Percentiles rank a stretch among this genome's conserved stretches.
phyloP scores from a whole-genome alignment of 2,113 vertebrate species.

The Tragelaphus strepsiceros region DNA sequence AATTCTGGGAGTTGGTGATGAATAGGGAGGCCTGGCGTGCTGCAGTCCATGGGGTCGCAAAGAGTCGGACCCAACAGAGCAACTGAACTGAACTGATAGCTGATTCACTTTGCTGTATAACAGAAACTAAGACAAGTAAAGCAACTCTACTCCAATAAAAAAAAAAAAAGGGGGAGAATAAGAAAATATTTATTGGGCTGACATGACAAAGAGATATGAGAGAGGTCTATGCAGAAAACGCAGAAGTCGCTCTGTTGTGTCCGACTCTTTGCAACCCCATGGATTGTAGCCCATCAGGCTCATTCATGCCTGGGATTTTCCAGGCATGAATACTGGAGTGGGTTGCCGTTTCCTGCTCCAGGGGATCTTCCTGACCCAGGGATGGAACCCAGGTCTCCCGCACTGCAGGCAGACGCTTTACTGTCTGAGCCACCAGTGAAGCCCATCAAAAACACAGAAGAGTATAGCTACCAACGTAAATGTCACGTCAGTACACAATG shows the following conservation, averaged over 20 bases:
- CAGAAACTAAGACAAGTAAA: neutral
- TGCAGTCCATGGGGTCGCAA: rapidly evolving
- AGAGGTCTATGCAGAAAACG: neutral
- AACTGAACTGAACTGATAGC: neutral
- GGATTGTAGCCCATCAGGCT: too few species aligned
- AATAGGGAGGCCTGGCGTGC: neutral
- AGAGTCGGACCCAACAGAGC: neutral
- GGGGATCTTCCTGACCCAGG: too few species aligned
- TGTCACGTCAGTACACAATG: neutral
- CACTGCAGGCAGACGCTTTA: too few species aligned
- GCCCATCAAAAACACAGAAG: too few species aligned
- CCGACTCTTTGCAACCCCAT: too few species aligned
- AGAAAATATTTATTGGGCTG: neutral
- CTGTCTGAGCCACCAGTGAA: too few species aligned
- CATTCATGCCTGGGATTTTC: too few species aligned
- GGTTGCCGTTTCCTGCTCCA: too few species aligned
- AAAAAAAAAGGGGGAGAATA: neutral
- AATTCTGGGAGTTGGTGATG: neutral
- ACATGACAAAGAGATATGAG: neutral
- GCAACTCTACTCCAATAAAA: neutral
- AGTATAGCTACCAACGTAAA: neutral
- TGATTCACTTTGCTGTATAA: neutral
- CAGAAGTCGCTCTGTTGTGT: too few species aligned
- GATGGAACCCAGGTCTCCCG: too few species aligned
- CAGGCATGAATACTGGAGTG: too few species aligned